Evolutionary conservation across 2,113 vertebrate species (phyloP).

Genomic region (Syngnathoides biaculeatus): DNA sequence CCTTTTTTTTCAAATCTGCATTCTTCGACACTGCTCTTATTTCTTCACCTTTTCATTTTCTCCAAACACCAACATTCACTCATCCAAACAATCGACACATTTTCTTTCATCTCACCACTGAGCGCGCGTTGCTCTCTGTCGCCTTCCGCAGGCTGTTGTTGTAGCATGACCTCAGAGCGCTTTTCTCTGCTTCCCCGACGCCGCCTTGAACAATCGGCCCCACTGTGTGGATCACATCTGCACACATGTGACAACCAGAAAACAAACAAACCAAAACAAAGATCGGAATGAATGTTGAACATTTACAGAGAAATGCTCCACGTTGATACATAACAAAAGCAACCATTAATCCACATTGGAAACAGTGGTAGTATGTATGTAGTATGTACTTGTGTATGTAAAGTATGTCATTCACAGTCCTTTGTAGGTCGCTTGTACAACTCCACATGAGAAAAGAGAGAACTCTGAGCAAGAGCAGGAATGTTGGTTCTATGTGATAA

Average conservation of each 20-base stretch:
- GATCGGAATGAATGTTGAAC: neutral
- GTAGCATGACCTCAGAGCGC: slow-evolving; percentile 79
- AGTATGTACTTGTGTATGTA: too few relatives aligned
- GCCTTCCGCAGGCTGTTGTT: slow-evolving; percentile 75
- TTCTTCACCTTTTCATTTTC: neutral
- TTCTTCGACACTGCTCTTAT: neutral
- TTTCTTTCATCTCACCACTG: slow-evolving; percentile 70
- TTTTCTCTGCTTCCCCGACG: slow-evolving; percentile 59
- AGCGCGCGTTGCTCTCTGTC: slow-evolving; percentile 68
- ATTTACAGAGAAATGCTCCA: too few relatives aligned
- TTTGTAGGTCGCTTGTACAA: too few relatives aligned
- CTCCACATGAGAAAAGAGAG: neutral
- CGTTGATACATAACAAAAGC: too few relatives aligned
- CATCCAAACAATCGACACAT: slow-evolving; percentile 1
- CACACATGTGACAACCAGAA: slow-evolving; percentile 11
- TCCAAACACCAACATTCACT: neutral
- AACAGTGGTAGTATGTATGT: too few relatives aligned
- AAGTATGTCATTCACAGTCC: too few relatives aligned
- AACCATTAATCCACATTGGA: too few relatives aligned
- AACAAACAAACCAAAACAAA: neutral
- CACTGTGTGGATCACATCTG: slow-evolving; percentile 88
- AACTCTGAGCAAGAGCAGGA: too few relatives aligned
- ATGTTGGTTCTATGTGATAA: too few relatives aligned
- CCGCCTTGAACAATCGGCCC: slow-evolving; percentile 77
- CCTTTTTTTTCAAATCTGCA: neutral